A percentile compares a stretch with the other conserved stretches of the same genome.
Evolutionary conservation across 2,113 vertebrate species (phyloP).

Genomic region (Sus scrofa): T2T-Sscrofa CM000812.6:230601001-230601500

Average conservation of each 20-base stretch:
- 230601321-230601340: background rate
- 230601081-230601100: slow-evolving; percentile 37
- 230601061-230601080: slow-evolving; percentile 63
- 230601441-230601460: too few species aligned
- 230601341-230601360: background rate
- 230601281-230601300: background rate
- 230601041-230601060: slow-evolving; percentile 22
- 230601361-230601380: background rate
- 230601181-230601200: slow-evolving; percentile 22
- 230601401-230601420: background rate
- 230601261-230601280: slow-evolving; percentile 42
- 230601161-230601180: background rate
- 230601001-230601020: slow-evolving; percentile 67
- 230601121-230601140: slow-evolving; percentile 54
- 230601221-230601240: background rate
- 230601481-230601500: too few species aligned
- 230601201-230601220: background rate
- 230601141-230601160: background rate
- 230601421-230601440: too few species aligned
- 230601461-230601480: too few species aligned
- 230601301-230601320: background rate
- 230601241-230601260: background rate
- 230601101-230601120: slow-evolving; percentile 59
- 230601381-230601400: slow-evolving; percentile 58
- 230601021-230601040: slow-evolving; percentile 59